phyloP scores from a whole-genome alignment of 1,140 invertebrate species.

The Scaptodrosophila lebanonensis region DNA sequence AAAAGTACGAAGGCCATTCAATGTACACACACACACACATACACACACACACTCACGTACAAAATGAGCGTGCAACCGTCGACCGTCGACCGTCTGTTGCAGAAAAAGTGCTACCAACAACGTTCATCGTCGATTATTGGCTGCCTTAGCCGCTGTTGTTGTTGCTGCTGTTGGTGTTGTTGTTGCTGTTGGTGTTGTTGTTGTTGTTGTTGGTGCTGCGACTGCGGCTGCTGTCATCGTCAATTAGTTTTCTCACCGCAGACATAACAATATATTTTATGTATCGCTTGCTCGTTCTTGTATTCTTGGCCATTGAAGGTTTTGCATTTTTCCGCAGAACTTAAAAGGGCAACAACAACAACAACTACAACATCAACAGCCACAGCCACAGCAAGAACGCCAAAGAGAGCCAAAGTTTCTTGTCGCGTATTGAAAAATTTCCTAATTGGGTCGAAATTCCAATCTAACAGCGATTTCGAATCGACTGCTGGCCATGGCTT shows the following conservation, averaged over 20 bases:
- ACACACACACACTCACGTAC: slow-evolving; percentile 5
- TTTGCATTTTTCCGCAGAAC: slow-evolving; percentile 62
- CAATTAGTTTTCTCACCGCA: slow-evolving; percentile 67
- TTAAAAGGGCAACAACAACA: slow-evolving; percentile 14
- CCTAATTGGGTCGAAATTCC: slow-evolving; percentile 72
- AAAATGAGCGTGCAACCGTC: slow-evolving; percentile 24
- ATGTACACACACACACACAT: slow-evolving; percentile 21
- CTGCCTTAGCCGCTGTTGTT: background rate
- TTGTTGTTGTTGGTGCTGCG: background rate
- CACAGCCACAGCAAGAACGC: slow-evolving; percentile 1
- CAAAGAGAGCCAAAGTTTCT: slow-evolving; percentile 8
- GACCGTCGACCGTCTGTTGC: slow-evolving; percentile 16
- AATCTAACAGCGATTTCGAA: slow-evolving; percentile 64
- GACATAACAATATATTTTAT: slow-evolving; percentile 68
- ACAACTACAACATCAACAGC: slow-evolving; percentile 1
- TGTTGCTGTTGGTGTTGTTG: no score
- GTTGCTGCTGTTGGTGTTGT: background rate
- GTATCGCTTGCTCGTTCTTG: slow-evolving; percentile 30
- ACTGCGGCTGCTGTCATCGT: slow-evolving; percentile 49
- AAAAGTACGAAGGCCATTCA: slow-evolving; percentile 49
- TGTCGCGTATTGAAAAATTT: slow-evolving; percentile 52
- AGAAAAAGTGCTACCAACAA: slow-evolving; percentile 9
- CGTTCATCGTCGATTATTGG: slow-evolving; percentile 10
- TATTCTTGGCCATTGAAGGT: slow-evolving; percentile 34
- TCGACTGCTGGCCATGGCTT: slow-evolving; percentile 29